These are phyloP conservation scores for Mechanitis mazaeus DNA, from an alignment of 2,888 invertebrate genomes.

Conservation along the genomic window DNA sequence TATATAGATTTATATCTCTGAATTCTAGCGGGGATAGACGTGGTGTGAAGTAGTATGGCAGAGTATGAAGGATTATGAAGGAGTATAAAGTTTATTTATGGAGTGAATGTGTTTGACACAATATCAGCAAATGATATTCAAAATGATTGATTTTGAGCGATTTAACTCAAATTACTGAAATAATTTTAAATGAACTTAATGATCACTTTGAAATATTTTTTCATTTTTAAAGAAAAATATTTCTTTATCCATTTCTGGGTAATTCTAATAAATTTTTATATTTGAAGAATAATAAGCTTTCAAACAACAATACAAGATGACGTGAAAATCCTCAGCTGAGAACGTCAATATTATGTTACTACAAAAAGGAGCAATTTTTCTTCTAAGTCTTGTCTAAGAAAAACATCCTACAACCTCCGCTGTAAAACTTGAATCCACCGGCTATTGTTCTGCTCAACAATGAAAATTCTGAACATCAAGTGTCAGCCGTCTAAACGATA, in stretches of 20 bases:
- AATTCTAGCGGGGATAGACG: neutral
- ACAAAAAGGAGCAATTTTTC: slow-evolving; percentile 24
- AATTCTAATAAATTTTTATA: neutral
- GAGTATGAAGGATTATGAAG: no score
- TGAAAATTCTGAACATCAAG: slow-evolving; percentile 51
- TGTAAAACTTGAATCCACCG: slow-evolving; percentile 53
- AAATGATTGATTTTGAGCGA: neutral
- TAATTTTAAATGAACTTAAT: neutral
- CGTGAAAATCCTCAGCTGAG: neutral
- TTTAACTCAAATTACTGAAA: neutral
- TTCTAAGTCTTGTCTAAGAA: slow-evolving; percentile 38
- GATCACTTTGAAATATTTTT: neutral
- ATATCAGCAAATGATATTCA: neutral
- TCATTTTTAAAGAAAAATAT: neutral
- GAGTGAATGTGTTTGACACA: neutral
- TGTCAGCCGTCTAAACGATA: slow-evolving; percentile 57
- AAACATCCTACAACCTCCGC: slow-evolving; percentile 45
- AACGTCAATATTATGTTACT: slow-evolving; percentile 20
- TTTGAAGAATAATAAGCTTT: neutral
- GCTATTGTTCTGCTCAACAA: slow-evolving; percentile 57
- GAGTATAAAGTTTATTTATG: slow-evolving; percentile 5
- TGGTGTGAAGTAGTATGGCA: no score
- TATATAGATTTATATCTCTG: slow-evolving; percentile 3
- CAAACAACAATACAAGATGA: slow-evolving; percentile 23
- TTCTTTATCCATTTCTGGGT: neutral